A percentile compares a stretch with the other conserved stretches of the same genome.
These are phyloP conservation scores for Drosophila rellima DNA, from an alignment of 2,888 invertebrate species.

Conservation along the genomic window DNA sequence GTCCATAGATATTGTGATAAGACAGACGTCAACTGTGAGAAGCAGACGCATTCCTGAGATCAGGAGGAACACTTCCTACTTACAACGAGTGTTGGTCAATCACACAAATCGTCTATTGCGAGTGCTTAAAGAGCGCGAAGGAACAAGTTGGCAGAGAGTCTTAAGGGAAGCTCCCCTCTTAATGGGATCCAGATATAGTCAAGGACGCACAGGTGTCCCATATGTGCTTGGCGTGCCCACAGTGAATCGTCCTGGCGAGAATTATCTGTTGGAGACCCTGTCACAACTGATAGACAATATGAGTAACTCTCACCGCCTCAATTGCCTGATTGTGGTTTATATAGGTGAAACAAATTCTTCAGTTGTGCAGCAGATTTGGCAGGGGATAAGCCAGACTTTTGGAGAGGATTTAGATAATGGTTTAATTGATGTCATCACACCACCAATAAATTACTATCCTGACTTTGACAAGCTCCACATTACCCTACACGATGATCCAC, in stretches of 20 bases:
- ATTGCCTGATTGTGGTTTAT: constrained; percentile 47
- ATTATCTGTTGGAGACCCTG: constrained; percentile 39
- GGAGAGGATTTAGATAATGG: constrained; percentile 39
- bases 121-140: background rate
- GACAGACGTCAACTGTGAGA: background rate
- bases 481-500: constrained; percentile 34
- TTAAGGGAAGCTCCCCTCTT: background rate
- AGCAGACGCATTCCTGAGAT: background rate
- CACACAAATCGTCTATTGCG: background rate
- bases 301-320: constrained; percentile 10
- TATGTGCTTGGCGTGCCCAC: constrained; percentile 68
- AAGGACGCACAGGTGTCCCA: constrained; percentile 22
- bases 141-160: constrained; percentile 10
- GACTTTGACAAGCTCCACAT: constrained; percentile 29
- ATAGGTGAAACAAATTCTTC: constrained; percentile 46
- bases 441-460: constrained; percentile 52
- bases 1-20: background rate
- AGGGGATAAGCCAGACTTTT: constrained; percentile 10
- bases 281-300: constrained; percentile 30
- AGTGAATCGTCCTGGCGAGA: constrained; percentile 3
- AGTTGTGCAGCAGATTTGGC: constrained; percentile 24
- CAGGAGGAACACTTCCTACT: background rate
- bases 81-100: background rate
- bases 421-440: constrained; percentile 60
- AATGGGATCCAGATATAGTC: constrained; percentile 24